Conservation (phyloP, 2,113 vertebrate genomes). For the Bucco capensis region DNA sequence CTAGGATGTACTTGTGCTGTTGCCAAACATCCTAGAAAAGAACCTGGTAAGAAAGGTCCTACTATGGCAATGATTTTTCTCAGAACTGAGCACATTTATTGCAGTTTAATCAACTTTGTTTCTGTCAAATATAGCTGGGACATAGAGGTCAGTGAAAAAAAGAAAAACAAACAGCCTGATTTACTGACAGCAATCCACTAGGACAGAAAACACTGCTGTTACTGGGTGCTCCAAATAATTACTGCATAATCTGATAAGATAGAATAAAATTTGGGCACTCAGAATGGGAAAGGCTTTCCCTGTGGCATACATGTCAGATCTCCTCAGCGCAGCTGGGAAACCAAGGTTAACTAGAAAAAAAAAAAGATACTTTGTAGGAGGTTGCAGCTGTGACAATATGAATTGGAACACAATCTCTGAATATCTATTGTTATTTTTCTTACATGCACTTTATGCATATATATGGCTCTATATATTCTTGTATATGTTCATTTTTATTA, state of each 20-base stretch:
- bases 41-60: neutral
- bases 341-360: neutral
- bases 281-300: neutral
- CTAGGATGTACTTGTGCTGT: neutral
- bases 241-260: neutral
- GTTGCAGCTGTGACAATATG: neutral
- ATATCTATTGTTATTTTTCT: neutral
- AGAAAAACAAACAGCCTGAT: neutral
- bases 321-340: neutral
- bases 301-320: neutral
- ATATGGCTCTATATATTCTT: neutral
- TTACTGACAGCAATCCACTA: neutral
- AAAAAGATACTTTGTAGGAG: neutral
- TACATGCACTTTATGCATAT: neutral
- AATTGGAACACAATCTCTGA: neutral
- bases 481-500: neutral
- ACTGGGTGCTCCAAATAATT: neutral
- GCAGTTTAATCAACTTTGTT: neutral
- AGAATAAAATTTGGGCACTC: neutral
- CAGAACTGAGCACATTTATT: neutral
- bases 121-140: neutral
- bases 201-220: neutral
- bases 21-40: neutral
- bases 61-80: neutral
- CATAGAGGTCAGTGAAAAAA: neutral